phyloP scores from a whole-genome alignment of 2,113 vertebrate species.

The Orthochromis indermauri region DNA sequence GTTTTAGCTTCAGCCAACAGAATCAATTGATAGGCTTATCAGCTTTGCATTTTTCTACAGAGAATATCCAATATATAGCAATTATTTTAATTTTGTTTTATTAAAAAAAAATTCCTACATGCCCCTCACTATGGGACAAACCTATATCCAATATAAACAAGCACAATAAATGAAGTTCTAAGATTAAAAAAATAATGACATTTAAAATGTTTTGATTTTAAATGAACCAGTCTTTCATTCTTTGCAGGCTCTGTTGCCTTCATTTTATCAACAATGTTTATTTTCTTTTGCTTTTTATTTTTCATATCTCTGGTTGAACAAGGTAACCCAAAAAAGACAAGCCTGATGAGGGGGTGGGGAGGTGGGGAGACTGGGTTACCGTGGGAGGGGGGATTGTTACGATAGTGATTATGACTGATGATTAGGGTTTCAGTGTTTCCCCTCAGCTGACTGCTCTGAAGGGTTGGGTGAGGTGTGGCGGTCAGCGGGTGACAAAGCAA shows the following conservation, averaged over 20 bases:
- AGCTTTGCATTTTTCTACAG: not conserved
- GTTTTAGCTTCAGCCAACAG: not conserved
- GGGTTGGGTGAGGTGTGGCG: not conserved
- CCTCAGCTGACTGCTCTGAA: not conserved
- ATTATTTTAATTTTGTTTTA: not conserved
- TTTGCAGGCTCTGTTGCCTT: not conserved
- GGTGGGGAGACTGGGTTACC: not conserved
- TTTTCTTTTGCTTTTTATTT: not conserved
- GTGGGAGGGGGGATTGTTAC: accelerated
- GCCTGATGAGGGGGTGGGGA: not conserved
- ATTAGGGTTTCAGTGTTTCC: not conserved
- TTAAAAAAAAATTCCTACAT: not conserved
- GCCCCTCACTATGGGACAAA: not conserved
- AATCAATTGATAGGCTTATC: not conserved
- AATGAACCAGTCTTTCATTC: not conserved
- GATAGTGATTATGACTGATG: not conserved
- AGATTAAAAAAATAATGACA: not conserved
- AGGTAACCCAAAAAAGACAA: too few species aligned
- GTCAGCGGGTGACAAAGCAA: not conserved
- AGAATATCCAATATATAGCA: not conserved
- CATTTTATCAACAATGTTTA: not conserved
- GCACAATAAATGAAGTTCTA: not conserved
- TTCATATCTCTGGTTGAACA: not conserved
- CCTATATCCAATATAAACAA: not conserved
- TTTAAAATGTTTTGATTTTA: accelerated